Evolutionary conservation across 2,113 vertebrate species (phyloP).

Genomic region (Accipiter virgatus): DNA sequence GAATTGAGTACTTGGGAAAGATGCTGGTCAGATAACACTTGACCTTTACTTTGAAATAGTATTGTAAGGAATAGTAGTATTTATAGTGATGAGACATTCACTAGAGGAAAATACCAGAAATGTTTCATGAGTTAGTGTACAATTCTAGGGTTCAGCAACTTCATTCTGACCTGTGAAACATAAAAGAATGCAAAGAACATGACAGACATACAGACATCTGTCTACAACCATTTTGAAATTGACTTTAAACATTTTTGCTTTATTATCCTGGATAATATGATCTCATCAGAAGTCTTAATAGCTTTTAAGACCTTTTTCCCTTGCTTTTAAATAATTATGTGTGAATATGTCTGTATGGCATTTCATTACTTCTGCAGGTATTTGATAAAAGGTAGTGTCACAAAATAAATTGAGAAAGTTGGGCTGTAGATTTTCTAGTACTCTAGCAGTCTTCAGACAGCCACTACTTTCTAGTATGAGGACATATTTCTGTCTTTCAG

Average conservation of each 20-base stretch:
- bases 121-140: neutral
- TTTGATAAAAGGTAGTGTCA: neutral
- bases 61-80: neutral
- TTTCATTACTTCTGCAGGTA: neutral
- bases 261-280: neutral
- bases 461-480: neutral
- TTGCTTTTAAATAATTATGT: neutral
- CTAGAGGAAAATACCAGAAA: neutral
- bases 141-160: neutral
- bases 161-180: neutral
- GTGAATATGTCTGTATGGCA: neutral
- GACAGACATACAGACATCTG: neutral
- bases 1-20: neutral
- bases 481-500: neutral
- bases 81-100: neutral
- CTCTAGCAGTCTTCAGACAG: neutral
- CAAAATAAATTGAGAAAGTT: neutral
- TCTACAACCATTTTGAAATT: neutral
- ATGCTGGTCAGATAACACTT: neutral
- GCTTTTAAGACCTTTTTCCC: neutral
- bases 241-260: neutral
- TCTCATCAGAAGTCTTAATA: neutral
- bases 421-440: neutral
- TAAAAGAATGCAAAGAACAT: neutral
- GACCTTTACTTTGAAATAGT: neutral